Percentiles rank a stretch among this genome's conserved stretches.
Evolutionary conservation across 2,888 invertebrate genomes (phyloP).

Genomic region (Electrophaes corylata): DNA sequence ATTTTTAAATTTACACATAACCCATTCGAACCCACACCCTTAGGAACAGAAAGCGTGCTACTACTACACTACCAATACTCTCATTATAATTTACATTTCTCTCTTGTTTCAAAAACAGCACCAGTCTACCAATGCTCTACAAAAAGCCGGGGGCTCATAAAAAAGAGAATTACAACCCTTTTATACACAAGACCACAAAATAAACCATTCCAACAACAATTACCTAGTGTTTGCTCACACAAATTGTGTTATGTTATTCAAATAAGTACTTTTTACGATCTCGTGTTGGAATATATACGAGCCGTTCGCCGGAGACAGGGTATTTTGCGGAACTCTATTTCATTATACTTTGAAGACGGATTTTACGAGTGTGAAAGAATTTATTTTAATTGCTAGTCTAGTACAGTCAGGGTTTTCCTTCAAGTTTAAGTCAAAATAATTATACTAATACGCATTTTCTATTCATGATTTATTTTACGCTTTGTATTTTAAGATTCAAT

Average conservation of each 20-base stretch:
- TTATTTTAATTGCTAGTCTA: constrained; percentile 18
- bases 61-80: no score
- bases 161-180: constrained; percentile 15
- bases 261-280: constrained; percentile 35
- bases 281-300: constrained; percentile 24
- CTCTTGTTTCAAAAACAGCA: not conserved
- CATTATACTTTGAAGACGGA: constrained; percentile 22
- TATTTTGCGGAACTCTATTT: constrained; percentile 18
- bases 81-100: no score
- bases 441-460: no score
- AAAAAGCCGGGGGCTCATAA: constrained; percentile 9
- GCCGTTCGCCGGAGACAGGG: constrained; percentile 12
- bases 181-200: constrained; percentile 28
- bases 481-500: no score
- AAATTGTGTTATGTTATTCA: constrained; percentile 39
- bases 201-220: constrained; percentile 32
- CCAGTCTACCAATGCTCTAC: not conserved
- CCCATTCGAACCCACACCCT: no score
- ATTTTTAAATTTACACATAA: no score
- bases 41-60: no score
- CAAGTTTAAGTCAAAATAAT: no score
- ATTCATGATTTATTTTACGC: no score
- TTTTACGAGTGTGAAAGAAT: constrained; percentile 23
- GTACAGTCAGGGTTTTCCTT: no score
- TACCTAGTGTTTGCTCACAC: constrained; percentile 34